These are phyloP conservation scores for Phalacrocorax pelagicus DNA, from an alignment of 2,113 vertebrate genomes.

Conservation along the genomic window DNA sequence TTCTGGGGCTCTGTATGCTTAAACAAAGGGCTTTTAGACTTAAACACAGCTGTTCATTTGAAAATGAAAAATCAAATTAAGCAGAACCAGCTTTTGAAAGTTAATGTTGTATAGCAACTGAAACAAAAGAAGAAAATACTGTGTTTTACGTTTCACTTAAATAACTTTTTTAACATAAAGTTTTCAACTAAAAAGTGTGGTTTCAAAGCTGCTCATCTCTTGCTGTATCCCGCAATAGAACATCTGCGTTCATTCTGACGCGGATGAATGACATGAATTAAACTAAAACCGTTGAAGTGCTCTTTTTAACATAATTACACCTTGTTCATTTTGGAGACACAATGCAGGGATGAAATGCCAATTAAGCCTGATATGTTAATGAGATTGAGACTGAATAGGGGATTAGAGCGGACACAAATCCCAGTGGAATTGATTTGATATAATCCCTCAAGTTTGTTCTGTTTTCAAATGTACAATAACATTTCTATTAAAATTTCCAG, in stretches of 20 bases:
- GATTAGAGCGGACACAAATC: slow-evolving; percentile 68
- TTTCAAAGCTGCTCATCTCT: slow-evolving; percentile 71
- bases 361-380: slow-evolving; percentile 78
- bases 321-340: slow-evolving; percentile 76
- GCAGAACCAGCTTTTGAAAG: slow-evolving; percentile 79
- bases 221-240: slow-evolving; percentile 68
- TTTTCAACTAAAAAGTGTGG: slow-evolving; percentile 65
- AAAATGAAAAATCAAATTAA: slow-evolving; percentile 80
- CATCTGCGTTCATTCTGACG: slow-evolving; percentile 79
- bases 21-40: slow-evolving; percentile 81
- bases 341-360: slow-evolving; percentile 80
- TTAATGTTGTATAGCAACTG: slow-evolving; percentile 71
- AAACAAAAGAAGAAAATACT: slow-evolving; percentile 76
- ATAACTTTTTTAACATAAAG: slow-evolving; percentile 75
- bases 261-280: slow-evolving; percentile 76
- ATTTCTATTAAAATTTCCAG: slow-evolving; percentile 28
- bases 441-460: slow-evolving; percentile 67
- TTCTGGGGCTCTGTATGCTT: slow-evolving; percentile 73
- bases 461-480: slow-evolving; percentile 53
- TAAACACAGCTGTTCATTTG: slow-evolving; percentile 84
- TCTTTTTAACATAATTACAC: slow-evolving; percentile 80
- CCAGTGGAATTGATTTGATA: slow-evolving; percentile 62
- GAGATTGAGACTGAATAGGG: slow-evolving; percentile 73
- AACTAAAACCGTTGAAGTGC: slow-evolving; percentile 53
- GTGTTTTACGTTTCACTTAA: slow-evolving; percentile 75